phyloP scores from a whole-genome alignment of 2,113 vertebrate species.

The Nestor notabilis region DNA sequence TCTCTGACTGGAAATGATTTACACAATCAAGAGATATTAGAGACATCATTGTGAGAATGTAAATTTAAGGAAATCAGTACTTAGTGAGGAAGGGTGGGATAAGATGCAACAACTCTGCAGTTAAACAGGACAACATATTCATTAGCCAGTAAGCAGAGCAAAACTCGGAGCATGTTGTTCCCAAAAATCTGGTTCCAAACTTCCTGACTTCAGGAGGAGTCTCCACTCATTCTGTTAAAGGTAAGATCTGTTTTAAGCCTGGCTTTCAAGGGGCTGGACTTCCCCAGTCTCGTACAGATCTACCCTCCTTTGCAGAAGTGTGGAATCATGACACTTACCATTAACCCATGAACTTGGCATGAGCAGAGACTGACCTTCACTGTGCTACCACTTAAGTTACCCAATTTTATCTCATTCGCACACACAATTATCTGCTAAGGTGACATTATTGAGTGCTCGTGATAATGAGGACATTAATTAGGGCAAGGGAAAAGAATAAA shows the following conservation, averaged over 20 bases:
- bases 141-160: not conserved
- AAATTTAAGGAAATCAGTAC: not conserved
- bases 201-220: not conserved
- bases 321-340: not conserved
- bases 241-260: not conserved
- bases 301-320: not conserved
- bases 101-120: not conserved
- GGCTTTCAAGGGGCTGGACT: not conserved
- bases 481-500: not conserved
- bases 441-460: not conserved
- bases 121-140: not conserved
- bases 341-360: not conserved
- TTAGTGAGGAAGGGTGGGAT: not conserved
- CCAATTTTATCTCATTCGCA: not conserved
- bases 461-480: not conserved
- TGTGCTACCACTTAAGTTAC: not conserved
- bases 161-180: rapidly evolving
- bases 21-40: not conserved
- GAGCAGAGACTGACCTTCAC: not conserved
- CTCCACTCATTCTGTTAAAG: not conserved
- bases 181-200: not conserved
- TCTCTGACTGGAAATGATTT: conserved; percentile 1
- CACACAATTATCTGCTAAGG: conserved; percentile 7
- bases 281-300: not conserved
- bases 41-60: not conserved